Conservation (phyloP, 2,888 invertebrate genomes). For the Macroteleia sp. region DNA sequence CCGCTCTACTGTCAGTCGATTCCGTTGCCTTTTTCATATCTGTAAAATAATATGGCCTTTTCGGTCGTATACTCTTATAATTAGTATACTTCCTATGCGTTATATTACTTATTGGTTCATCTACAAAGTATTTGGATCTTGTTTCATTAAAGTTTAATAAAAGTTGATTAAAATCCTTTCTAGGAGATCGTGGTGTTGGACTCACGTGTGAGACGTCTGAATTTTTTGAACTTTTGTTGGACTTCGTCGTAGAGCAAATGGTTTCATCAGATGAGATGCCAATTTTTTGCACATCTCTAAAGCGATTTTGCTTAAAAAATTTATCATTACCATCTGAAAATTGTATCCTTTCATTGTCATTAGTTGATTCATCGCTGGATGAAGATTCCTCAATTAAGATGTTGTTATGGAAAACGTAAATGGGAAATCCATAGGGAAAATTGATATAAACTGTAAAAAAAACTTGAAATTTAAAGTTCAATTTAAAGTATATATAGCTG, state of each 20-base stretch:
- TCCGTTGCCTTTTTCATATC: constrained; percentile 62
- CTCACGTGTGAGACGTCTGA: constrained; percentile 41
- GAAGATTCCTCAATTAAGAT: constrained; percentile 57
- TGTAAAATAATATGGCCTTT: constrained; percentile 58
- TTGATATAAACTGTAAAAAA: too few relatives aligned
- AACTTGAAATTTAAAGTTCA: too few relatives aligned
- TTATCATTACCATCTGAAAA: constrained; percentile 18
- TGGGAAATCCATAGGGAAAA: too few relatives aligned
- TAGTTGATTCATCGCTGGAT: constrained; percentile 57
- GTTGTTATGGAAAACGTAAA: too few relatives aligned
- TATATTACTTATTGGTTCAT: constrained; percentile 20
- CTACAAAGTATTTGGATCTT: constrained; percentile 38
- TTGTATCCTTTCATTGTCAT: constrained; percentile 33
- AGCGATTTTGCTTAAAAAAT: not conserved
- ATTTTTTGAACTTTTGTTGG: constrained; percentile 39
- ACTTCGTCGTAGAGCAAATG: constrained; percentile 43
- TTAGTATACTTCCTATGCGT: constrained; percentile 35
- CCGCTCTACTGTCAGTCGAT: constrained; percentile 60
- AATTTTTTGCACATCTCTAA: constrained; percentile 22
- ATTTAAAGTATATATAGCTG: too few relatives aligned
- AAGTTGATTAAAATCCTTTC: not conserved
- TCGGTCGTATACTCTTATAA: constrained; percentile 51
- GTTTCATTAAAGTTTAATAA: constrained; percentile 30
- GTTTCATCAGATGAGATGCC: constrained; percentile 69
- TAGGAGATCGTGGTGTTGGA: constrained; percentile 26